Evolutionary conservation across 1,140 invertebrate genomes (phyloP).

Genomic region (Camponotus pennsylvanicus): DNA sequence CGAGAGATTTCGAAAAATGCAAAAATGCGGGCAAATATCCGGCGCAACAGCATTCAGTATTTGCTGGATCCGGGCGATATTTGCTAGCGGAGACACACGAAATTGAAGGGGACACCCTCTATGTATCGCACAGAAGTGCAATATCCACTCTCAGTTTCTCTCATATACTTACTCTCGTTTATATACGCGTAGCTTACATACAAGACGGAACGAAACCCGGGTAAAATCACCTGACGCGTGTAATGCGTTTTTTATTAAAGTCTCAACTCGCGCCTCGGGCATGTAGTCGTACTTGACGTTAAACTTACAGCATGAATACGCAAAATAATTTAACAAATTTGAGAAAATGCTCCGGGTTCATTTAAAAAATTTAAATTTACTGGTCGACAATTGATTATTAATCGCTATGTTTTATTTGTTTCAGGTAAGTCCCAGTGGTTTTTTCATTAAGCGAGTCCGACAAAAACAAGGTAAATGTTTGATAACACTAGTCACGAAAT

Average conservation of each 20-base stretch:
- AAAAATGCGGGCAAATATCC: conserved; percentile 64
- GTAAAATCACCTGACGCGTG: conserved; percentile 82
- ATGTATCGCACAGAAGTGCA: conserved; percentile 67
- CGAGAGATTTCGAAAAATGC: conserved; percentile 34
- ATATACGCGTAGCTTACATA: conserved; percentile 74
- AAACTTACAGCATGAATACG: conserved; percentile 5
- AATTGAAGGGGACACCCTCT: conserved; percentile 74
- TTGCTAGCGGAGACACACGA: conserved; percentile 68
- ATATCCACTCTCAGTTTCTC: conserved; percentile 67
- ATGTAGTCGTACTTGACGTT: background rate
- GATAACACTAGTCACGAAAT: background rate
- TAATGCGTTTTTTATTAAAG: conserved; percentile 84
- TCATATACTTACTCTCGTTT: conserved; percentile 58
- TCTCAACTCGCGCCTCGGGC: conserved; percentile 56
- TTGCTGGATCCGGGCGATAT: conserved; percentile 70
- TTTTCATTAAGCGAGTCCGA: background rate
- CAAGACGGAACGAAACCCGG: conserved; percentile 77
- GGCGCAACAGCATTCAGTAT: conserved; percentile 65
- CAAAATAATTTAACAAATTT: conserved; percentile 24
- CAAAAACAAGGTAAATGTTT: conserved; percentile 24
- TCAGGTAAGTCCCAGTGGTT: conserved; percentile 37
- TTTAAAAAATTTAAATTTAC: background rate
- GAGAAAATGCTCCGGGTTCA: background rate
- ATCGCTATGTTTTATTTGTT: conserved; percentile 29
- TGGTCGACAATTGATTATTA: conserved; percentile 5